Evolutionary conservation across 2,797 vertebrate genomes (phyloP).

Genomic region (Acanthornis magna): DNA sequence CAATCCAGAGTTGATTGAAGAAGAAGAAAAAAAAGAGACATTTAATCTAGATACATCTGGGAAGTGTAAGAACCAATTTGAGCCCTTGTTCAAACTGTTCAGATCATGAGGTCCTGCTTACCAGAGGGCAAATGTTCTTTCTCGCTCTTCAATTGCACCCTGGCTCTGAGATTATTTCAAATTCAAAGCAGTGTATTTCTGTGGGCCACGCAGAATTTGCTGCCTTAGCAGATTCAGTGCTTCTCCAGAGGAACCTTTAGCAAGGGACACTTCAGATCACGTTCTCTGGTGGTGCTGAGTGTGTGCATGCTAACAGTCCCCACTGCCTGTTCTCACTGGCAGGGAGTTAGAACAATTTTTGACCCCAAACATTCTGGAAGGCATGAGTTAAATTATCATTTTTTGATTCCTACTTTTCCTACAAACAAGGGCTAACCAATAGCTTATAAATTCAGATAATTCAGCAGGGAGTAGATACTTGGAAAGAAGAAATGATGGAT

Average conservation of each 20-base stretch:
- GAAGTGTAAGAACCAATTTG: background rate
- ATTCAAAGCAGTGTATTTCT: background rate
- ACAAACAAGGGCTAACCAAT: background rate
- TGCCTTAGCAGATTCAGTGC: background rate
- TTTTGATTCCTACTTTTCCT: conserved; percentile 21
- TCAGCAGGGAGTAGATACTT: conserved; percentile 34
- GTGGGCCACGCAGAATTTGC: background rate
- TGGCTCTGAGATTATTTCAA: background rate
- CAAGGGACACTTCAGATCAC: background rate
- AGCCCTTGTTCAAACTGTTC: background rate
- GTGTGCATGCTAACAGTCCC: background rate
- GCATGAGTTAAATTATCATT: background rate
- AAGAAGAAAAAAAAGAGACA: background rate
- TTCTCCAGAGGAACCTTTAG: background rate
- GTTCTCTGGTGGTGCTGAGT: background rate
- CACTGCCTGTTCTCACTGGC: background rate
- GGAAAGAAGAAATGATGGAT: conserved; percentile 43
- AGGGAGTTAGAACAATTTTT: conserved; percentile 25
- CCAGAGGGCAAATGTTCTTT: background rate
- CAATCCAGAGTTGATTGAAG: background rate
- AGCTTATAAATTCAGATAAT: conserved; percentile 18
- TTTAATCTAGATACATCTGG: background rate
- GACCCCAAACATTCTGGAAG: conserved; percentile 1
- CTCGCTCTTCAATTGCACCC: background rate
- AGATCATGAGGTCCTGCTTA: background rate